Percentiles rank a stretch among this genome's conserved stretches.
phyloP scores from a whole-genome alignment of 53 echinoderm and acorn worm genomes.

The Holothuria scabra region DNA sequence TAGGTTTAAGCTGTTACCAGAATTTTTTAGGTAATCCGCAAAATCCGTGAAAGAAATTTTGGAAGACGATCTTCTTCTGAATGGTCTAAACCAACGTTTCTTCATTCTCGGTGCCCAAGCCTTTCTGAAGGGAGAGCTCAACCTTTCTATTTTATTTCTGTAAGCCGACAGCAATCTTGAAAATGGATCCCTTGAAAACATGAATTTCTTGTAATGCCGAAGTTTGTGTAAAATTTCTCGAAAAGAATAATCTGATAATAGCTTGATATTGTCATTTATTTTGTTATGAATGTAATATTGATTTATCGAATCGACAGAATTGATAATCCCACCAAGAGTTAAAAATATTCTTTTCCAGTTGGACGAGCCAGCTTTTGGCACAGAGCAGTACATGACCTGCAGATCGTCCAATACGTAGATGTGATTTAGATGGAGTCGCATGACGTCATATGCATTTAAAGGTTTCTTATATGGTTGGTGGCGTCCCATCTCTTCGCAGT shows the following conservation, averaged over 20 bases:
- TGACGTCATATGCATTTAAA: constrained; percentile 32
- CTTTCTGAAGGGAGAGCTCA: neutral
- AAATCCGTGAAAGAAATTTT: constrained; percentile 12
- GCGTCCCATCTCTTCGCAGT: constrained; percentile 16
- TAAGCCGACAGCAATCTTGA: constrained; percentile 14
- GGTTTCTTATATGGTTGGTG: constrained; percentile 23
- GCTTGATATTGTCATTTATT: neutral
- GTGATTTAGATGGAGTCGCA: constrained; percentile 1
- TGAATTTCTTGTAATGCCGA: constrained; percentile 20
- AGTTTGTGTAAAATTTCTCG: neutral
- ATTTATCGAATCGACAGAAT: constrained; percentile 17
- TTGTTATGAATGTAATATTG: constrained; percentile 16
- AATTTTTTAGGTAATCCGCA: neutral
- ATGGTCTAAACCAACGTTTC: neutral
- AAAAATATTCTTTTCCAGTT: constrained; percentile 32
- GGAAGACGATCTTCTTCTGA: neutral
- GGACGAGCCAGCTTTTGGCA: constrained; percentile 32
- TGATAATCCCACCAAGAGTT: constrained; percentile 16
- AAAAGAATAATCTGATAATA: neutral
- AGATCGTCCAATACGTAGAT: constrained; percentile 30
- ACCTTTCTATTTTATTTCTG: constrained; percentile 32
- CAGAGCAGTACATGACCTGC: constrained; percentile 25
- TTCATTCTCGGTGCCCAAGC: constrained; percentile 2
- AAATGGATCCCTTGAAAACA: constrained; percentile 22
- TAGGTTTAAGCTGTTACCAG: neutral